Percentiles rank a stretch among this genome's conserved stretches.
Conservation (phyloP, 2,888 invertebrate genomes). For the Zaprionus lineosus region DNA sequence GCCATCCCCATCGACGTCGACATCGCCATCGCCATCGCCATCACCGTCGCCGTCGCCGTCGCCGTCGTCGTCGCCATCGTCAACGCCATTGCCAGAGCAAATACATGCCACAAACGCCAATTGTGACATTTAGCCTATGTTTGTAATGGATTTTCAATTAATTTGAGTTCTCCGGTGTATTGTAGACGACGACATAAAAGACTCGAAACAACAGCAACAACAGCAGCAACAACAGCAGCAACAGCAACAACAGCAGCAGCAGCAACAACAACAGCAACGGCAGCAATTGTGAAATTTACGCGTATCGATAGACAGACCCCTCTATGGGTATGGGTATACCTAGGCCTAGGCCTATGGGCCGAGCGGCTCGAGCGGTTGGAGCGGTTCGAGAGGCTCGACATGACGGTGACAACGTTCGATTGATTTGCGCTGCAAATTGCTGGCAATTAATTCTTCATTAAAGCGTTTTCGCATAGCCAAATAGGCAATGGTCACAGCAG, state of each 20-base stretch:
- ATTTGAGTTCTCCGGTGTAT: constrained; percentile 80
- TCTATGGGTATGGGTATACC: constrained; percentile 13
- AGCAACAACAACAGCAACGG: constrained; percentile 35
- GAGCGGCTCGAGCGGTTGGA: no score
- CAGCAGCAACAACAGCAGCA: constrained; percentile 33
- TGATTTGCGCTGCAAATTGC: constrained; percentile 81
- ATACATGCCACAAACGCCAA: constrained; percentile 79
- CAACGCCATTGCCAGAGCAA: constrained; percentile 63
- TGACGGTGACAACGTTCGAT: constrained; percentile 68
- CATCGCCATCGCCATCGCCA: constrained; percentile 56
- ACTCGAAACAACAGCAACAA: constrained; percentile 44
- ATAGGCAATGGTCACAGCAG: constrained; percentile 35
- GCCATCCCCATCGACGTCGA: constrained; percentile 16
- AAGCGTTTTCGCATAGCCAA: constrained; percentile 80
- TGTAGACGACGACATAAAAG: constrained; percentile 74
- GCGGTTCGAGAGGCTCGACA: constrained; percentile 23
- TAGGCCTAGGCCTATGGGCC: constrained; percentile 19
- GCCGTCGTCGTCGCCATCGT: constrained; percentile 23
- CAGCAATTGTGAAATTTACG: constrained; percentile 75
- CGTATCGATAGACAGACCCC: constrained; percentile 53
- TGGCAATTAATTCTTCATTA: constrained; percentile 82
- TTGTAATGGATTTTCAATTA: constrained; percentile 80
- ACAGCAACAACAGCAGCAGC: constrained; percentile 46
- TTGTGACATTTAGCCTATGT: constrained; percentile 80
- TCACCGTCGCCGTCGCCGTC: constrained; percentile 28